A percentile compares a stretch with the other conserved stretches of the same genome.
phyloP scores from a whole-genome alignment of 2,113 vertebrate species.

The Bucco capensis region DNA sequence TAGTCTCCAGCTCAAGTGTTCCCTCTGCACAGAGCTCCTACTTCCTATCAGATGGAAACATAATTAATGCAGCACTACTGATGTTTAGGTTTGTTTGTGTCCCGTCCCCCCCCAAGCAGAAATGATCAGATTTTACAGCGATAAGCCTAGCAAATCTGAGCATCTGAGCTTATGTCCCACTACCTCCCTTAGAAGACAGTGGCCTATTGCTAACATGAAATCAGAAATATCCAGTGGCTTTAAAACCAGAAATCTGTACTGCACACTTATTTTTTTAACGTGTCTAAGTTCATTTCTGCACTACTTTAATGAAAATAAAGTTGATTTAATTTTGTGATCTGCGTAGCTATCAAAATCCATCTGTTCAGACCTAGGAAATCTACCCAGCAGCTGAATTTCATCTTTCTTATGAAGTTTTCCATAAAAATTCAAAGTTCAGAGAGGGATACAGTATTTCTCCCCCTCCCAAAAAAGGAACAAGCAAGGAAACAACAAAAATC shows the following conservation, averaged over 20 bases:
- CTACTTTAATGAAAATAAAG: slow-evolving; percentile 66
- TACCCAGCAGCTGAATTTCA: slow-evolving; percentile 50
- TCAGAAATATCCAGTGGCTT: slow-evolving; percentile 41
- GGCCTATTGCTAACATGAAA: slow-evolving; percentile 18
- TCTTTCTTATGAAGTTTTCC: slow-evolving; percentile 44
- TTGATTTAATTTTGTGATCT: slow-evolving; percentile 62
- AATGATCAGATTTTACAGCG: neutral
- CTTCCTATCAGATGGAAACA: neutral
- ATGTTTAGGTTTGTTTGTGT: slow-evolving; percentile 1
- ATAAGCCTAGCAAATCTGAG: slow-evolving; percentile 3
- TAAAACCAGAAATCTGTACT: slow-evolving; percentile 62
- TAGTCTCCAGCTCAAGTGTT: neutral
- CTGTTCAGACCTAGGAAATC: slow-evolving; percentile 63
- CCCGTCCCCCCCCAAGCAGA: slow-evolving; percentile 16
- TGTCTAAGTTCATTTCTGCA: slow-evolving; percentile 63
- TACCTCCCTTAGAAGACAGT: neutral
- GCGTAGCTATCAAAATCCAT: slow-evolving; percentile 69
- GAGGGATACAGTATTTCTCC: neutral
- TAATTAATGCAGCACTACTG: neutral
- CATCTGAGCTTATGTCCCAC: neutral
- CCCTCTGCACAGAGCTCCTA: neutral
- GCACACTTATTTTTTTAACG: slow-evolving; percentile 57
- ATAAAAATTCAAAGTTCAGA: slow-evolving; percentile 32
- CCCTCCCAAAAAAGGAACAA: neutral
- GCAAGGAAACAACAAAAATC: neutral